A percentile compares a stretch with the other conserved stretches of the same genome.
Evolutionary conservation across 1,140 invertebrate species (phyloP).

Genomic region (Drosophila ambigua): DNA sequence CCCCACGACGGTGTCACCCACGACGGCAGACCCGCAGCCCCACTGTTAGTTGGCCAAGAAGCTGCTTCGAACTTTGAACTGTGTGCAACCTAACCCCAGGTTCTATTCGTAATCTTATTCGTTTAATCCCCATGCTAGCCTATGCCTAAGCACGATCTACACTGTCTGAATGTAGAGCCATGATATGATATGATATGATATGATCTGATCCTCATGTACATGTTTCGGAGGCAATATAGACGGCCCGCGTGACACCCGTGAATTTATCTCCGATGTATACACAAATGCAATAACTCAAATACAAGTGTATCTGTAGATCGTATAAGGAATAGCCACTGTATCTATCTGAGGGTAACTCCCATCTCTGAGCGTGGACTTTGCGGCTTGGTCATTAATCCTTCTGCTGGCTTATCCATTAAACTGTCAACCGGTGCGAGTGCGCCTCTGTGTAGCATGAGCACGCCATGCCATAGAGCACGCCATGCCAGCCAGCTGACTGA

Average conservation of each 20-base stretch:
- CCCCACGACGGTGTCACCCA: constrained; percentile 76
- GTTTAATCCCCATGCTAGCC: constrained; percentile 48
- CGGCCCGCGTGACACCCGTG: constrained; percentile 3
- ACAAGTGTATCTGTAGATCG: constrained; percentile 16
- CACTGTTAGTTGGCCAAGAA: constrained; percentile 50
- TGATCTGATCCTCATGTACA: constrained; percentile 45
- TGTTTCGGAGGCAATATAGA: constrained; percentile 39
- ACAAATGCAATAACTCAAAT: constrained; percentile 20
- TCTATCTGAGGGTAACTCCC: not conserved
- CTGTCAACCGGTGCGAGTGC: constrained; percentile 17
- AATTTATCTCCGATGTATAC: constrained; percentile 31
- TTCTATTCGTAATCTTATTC: constrained; percentile 23
- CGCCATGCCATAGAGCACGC: constrained; percentile 24
- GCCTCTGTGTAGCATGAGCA: not conserved
- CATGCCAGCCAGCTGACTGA: constrained; percentile 44
- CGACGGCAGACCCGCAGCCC: constrained; percentile 67
- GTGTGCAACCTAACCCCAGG: constrained; percentile 46
- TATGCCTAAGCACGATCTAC: constrained; percentile 26
- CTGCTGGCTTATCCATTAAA: constrained; percentile 25
- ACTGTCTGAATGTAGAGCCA: constrained; percentile 26
- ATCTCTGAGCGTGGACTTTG: constrained; percentile 10
- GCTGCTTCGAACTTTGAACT: constrained; percentile 31
- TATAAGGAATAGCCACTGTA: not conserved
- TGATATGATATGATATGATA: constrained; percentile 52
- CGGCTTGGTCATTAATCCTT: constrained; percentile 17